Conservation (phyloP, 2,797 vertebrate species). For the Gorsachius magnificus region DNA sequence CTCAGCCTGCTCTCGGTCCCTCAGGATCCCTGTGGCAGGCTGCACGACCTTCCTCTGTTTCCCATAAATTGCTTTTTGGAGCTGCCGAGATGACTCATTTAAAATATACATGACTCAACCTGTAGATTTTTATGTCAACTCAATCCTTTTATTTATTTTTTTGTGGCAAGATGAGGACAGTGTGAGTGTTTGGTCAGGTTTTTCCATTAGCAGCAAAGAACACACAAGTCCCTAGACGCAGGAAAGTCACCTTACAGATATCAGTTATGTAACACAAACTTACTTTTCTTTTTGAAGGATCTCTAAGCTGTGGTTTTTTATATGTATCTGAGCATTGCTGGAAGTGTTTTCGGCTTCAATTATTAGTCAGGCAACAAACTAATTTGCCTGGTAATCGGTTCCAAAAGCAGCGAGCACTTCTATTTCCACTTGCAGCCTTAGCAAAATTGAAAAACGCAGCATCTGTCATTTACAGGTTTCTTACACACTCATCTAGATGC, state of each 20-base stretch:
- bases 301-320: background rate
- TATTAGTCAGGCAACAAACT: background rate
- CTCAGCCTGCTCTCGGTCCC: background rate
- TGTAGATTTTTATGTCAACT: background rate
- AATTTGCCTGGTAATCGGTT: background rate
- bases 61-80: background rate
- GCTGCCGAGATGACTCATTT: background rate
- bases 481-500: background rate
- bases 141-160: background rate
- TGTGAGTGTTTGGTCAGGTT: background rate
- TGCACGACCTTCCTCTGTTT: background rate
- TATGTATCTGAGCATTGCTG: background rate
- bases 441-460: background rate
- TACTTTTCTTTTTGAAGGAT: background rate
- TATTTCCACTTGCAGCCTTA: background rate
- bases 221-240: background rate
- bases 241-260: background rate
- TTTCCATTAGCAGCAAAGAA: background rate
- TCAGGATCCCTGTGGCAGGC: background rate
- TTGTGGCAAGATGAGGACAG: background rate
- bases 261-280: background rate
- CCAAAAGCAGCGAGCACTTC: background rate
- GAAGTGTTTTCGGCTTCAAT: background rate
- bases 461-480: background rate
- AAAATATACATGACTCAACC: background rate